Percentiles rank a stretch among this genome's conserved stretches.
Evolutionary conservation across 1,140 invertebrate genomes (phyloP).

Genomic region (Gryllus bimaculatus): DNA sequence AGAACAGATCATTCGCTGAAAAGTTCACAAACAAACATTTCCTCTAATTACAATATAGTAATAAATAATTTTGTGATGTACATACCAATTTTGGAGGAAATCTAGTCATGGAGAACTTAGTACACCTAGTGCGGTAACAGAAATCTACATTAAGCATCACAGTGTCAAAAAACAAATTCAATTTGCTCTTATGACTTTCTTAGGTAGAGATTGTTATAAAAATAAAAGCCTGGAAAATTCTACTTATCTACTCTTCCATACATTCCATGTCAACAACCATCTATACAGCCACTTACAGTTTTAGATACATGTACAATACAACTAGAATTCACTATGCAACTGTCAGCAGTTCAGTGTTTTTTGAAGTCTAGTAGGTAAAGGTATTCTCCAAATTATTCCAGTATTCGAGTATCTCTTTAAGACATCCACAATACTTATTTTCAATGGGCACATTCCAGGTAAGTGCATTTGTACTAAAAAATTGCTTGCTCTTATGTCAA

Average conservation of each 20-base stretch:
- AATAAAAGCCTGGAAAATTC: not conserved
- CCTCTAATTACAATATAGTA: not conserved
- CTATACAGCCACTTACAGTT: not conserved
- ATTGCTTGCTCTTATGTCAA: not conserved
- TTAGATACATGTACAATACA: not conserved
- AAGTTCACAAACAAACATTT: not conserved
- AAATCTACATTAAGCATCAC: not conserved
- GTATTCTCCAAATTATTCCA: not conserved
- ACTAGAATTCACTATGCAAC: not conserved
- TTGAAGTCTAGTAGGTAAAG: not conserved
- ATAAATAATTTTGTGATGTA: not conserved
- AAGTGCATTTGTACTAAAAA: slow-evolving; percentile 2
- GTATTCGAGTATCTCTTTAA: not conserved
- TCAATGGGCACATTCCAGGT: not conserved
- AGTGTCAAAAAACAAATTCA: not conserved
- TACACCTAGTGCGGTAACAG: not conserved
- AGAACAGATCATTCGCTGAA: not conserved
- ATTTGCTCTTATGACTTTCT: not conserved
- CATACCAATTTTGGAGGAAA: not conserved
- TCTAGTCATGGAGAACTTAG: not conserved
- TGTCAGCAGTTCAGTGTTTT: slow-evolving; percentile 1
- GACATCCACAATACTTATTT: not conserved
- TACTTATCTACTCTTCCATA: not conserved
- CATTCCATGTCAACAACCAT: not conserved
- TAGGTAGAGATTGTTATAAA: slow-evolving; percentile 5